phyloP scores from a whole-genome alignment of 2,113 vertebrate species.

The Gambusia holbrooki region DNA sequence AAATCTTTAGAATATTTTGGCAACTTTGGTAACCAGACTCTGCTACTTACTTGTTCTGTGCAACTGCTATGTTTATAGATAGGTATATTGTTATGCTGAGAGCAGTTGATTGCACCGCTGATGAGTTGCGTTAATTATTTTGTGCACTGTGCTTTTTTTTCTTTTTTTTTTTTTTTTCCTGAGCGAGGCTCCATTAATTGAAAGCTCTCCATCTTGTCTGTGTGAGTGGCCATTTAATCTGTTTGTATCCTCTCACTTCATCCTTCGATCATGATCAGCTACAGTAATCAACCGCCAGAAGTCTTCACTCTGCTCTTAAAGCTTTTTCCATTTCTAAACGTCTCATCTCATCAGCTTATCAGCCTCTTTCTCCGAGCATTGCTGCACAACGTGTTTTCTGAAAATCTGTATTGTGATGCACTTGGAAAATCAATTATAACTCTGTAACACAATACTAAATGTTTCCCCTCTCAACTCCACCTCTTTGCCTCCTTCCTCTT shows the following conservation, averaged over 20 bases:
- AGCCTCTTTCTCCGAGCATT: constrained; percentile 51
- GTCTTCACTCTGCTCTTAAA: constrained; percentile 51
- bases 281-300: constrained; percentile 57
- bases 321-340: constrained; percentile 69
- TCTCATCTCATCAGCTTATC: constrained; percentile 66
- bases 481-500: constrained; percentile 36
- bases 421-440: constrained; percentile 78
- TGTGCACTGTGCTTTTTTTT: constrained; percentile 41
- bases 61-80: constrained; percentile 44
- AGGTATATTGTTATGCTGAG: constrained; percentile 52
- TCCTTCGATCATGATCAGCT: constrained; percentile 59
- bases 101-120: constrained; percentile 66
- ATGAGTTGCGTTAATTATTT: constrained; percentile 70
- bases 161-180: background rate
- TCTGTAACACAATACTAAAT: constrained; percentile 61
- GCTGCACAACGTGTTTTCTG: constrained; percentile 53
- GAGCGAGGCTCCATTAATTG: constrained; percentile 73
- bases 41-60: constrained; percentile 21
- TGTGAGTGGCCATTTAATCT: constrained; percentile 65
- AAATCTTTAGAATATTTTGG: background rate
- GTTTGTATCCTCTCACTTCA: constrained; percentile 48
- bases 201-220: constrained; percentile 58
- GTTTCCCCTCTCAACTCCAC: constrained; percentile 52
- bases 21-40: background rate
- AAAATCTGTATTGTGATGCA: constrained; percentile 67